Base-by-base conservation (phyloP, 2,797 vertebrate genomes). In the Notolabrus celidotus region DNA sequence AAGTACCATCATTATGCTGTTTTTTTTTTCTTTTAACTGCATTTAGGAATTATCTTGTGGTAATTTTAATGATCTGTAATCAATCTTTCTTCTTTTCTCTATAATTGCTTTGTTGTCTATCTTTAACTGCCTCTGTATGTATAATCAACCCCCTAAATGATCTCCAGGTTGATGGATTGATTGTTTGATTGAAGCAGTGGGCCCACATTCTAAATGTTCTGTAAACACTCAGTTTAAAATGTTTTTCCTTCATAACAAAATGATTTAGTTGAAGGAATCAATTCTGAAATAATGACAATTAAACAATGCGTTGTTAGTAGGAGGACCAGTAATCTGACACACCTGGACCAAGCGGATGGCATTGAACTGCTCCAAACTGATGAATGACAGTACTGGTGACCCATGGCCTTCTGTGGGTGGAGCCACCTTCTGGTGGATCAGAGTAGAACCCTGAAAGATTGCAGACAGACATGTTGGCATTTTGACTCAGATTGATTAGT, bases 381-480 rank as follows among this genome's bases (percentile, higher is more conserved):
- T 90, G 79, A 99, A 99, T 0, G 97, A 96, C 22, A 96, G 78
- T 46, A 99, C 82, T 0, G 97, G 97, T 38, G 97, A 98, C 34
- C 87, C 94, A 34, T 95, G 94, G 0, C 91, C 92, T 53, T 99
- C 96, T 31, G 92, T 92, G 29, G 97, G 97, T 71, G 93, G 93
- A 41, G 90, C 89, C 5, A 97, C 91, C 80, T 98, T 99, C 88
- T 97, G 97, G 88, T 99, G 97, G 89, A 99, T 98, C 80, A 99
- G 87, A 74, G 94, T 92, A 41, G 97, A 98, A 80, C 96, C 97
- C 97, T 99, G 74, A 68, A 10, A 56, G 49, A 72, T 1, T 64
- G 20, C 8, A 42, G 33, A 73, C 4, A 62, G 8, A 64, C 29
- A 64, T 0, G 45, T 27, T 54, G 78, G 12, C 19, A 60, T 22